Evolutionary conservation across 23 tunicate species (phyloP), one percentile per base, ranked within the genome.

Genomic region (Halocynthia roretzi): DNA sequence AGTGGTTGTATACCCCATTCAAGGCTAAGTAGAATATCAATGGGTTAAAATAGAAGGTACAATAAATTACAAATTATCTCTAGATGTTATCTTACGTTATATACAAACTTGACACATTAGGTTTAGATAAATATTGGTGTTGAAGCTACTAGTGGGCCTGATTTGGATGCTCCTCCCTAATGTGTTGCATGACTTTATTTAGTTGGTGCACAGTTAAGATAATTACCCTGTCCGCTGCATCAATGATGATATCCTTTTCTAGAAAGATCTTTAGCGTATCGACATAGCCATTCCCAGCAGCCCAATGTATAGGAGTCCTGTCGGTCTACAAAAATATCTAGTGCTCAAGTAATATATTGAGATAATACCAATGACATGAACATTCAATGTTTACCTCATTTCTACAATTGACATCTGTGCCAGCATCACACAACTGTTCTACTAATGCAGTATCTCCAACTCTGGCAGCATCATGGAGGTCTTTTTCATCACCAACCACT

Each of bases 261-360:
- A 94, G 71, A 44, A 94, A 67, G 9, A 83, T 14, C 77, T 81
- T 84, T 17, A 88, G 49, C 7, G 82, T 75, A 51, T 69, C 77
- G 12, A 88, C 61, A 68, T 88, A 84, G 6, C 94, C 94, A 82
- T 94, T 94, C 6, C 95, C 95, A 14, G 93, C 85, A 40, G 96
- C 96, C 99, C 94, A 88, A 52, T 89, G 99, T 70, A 94, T 40
- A 0, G 99, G 87, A 17, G 90, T 84, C 50, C 99, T 55, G 54
- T 94, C 99, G 53, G 84, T 77, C 62, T 74, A 31, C 19, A 56
- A 54, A 8, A 71, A 71, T 22, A 18, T 60, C 64, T 60, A 60
- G 1, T 1, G 17, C 64, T 60, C 64, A 60, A 15, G 64, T 18
- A 60, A 18, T 60, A 60, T 15, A 60, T 60, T 15, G 64, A n/a